Evolutionary conservation across 1,140 invertebrate species (phyloP).

Genomic region (Eciton burchellii): DNA sequence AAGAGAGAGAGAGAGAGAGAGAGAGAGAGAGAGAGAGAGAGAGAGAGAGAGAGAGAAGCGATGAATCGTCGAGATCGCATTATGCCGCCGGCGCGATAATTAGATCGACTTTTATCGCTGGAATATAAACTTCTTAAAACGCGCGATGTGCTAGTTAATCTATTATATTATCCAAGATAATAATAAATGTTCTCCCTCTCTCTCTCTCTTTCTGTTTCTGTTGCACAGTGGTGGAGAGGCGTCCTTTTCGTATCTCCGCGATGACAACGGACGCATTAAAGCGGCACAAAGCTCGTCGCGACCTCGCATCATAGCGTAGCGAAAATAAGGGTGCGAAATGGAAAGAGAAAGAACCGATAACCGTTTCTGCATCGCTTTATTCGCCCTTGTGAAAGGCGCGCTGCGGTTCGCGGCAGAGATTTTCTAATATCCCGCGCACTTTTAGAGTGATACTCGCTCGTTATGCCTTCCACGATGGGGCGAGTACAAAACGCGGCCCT

Average conservation of each 20-base stretch:
- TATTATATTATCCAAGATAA: too few species aligned
- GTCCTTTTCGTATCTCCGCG: too few species aligned
- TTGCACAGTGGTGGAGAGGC: too few species aligned
- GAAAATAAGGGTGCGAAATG: background rate
- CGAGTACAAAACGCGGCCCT: background rate
- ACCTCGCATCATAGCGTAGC: too few species aligned
- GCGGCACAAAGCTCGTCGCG: too few species aligned
- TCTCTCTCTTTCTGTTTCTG: too few species aligned
- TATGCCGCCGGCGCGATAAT: constrained; percentile 49
- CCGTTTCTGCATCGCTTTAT: background rate
- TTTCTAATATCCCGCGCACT: constrained; percentile 1
- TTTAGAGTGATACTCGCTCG: background rate
- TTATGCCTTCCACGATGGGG: background rate
- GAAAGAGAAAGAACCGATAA: background rate
- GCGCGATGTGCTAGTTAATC: constrained; percentile 47
- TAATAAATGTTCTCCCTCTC: too few species aligned
- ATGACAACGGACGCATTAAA: too few species aligned
- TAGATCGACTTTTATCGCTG: constrained; percentile 58
- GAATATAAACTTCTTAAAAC: constrained; percentile 28
- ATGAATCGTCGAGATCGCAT: constrained; percentile 53
- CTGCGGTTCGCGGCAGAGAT: too few species aligned
- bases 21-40: too few species aligned
- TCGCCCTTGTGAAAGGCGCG: background rate
- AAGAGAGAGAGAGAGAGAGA: background rate
- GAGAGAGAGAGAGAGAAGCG: constrained; percentile 1